A percentile compares a stretch with the other conserved stretches of the same genome.
Evolutionary conservation across 2,888 invertebrate species (phyloP).

Genomic region (Palloptera scutellata): DNA sequence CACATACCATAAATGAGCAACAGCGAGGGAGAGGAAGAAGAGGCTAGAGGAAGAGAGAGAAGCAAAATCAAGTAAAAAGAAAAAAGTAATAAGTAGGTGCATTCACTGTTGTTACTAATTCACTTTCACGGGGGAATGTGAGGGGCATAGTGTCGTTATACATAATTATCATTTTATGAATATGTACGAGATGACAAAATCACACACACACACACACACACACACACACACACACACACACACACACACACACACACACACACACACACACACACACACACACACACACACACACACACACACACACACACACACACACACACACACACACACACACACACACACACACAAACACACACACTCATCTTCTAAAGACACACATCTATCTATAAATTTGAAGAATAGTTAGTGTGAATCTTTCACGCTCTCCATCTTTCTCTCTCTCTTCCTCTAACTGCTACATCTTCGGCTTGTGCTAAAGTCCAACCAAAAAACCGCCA

Average conservation of each 20-base stretch:
- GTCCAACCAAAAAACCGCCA: constrained; percentile 8
- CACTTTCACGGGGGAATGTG: not conserved
- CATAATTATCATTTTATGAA: constrained; percentile 32
- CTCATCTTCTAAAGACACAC: not conserved
- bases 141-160: constrained; percentile 23
- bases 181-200: constrained; percentile 21
- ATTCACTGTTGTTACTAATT: no score
- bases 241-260: constrained; percentile 12
- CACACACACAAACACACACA: constrained; percentile 16
- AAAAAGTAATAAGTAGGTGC: no score
- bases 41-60: no score
- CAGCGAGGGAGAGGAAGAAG: not conserved
- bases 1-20: constrained; percentile 11
- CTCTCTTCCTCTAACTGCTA: no score
- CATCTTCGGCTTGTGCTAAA: not conserved
- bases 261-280: constrained; percentile 10
- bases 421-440: no score
- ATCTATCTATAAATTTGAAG: no score
- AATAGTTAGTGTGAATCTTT: no score
- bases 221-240: constrained; percentile 12
- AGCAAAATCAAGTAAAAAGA: no score
- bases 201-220: constrained; percentile 15
- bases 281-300: constrained; percentile 15
- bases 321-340: constrained; percentile 12
- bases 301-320: constrained; percentile 12